phyloP scores from a whole-genome alignment of 2,888 invertebrate genomes.

The Sphinx pinastri region DNA sequence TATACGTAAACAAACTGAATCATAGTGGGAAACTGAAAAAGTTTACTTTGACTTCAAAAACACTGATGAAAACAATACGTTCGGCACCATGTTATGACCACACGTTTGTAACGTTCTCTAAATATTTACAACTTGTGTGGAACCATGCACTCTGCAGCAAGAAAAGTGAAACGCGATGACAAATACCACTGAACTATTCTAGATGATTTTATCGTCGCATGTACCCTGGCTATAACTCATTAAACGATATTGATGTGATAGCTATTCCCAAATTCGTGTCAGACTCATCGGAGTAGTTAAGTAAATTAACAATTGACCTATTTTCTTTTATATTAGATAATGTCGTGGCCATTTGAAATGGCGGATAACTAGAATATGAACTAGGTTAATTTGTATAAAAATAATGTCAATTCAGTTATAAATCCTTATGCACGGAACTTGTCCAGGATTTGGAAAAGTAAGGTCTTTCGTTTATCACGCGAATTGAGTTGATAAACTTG shows the following conservation, averaged over 20 bases:
- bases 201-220: not conserved
- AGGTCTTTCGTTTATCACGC: no score
- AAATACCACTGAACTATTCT: not conserved
- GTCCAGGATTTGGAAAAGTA: no score
- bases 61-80: not conserved
- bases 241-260: not conserved
- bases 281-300: not conserved
- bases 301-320: conserved; percentile 21
- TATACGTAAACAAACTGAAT: not conserved
- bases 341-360: not conserved
- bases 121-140: not conserved
- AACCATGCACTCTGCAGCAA: not conserved
- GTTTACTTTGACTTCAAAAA: not conserved
- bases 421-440: no score
- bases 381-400: no score
- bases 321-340: not conserved
- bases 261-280: conserved; percentile 7
- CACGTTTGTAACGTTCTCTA: not conserved
- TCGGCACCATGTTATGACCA: not conserved
- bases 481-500: no score
- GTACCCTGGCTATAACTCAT: not conserved
- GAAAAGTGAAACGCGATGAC: not conserved
- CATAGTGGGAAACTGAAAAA: not conserved
- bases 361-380: no score
- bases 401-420: no score